phyloP scores from a whole-genome alignment of 2,888 invertebrate genomes.

The Abscondita cerata region DNA sequence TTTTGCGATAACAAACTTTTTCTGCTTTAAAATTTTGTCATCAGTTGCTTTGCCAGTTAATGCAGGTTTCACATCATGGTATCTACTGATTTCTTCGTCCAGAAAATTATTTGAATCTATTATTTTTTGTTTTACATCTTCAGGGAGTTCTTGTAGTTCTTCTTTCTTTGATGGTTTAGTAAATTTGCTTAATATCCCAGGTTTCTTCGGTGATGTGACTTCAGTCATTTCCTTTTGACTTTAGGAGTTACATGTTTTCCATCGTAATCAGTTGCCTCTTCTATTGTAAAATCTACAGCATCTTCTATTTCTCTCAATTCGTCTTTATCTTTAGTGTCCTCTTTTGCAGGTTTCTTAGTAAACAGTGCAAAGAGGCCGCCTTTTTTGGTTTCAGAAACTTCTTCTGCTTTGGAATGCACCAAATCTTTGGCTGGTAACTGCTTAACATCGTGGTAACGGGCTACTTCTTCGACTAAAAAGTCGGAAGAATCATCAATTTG shows the following conservation, averaged over 20 bases:
- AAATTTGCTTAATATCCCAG: conserved; percentile 40
- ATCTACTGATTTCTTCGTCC: conserved; percentile 43
- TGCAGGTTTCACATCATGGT: conserved; percentile 5
- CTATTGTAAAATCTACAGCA: conserved; percentile 18
- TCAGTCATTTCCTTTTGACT: neutral
- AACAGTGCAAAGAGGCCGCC: conserved; percentile 25
- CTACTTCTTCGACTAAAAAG: neutral
- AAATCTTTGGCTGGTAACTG: neutral
- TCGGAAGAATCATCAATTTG: neutral
- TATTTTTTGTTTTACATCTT: conserved; percentile 40
- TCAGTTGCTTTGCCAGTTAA: neutral
- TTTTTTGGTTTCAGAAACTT: conserved; percentile 11
- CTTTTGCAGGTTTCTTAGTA: conserved; percentile 35
- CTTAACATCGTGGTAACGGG: neutral
- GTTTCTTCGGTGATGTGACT: conserved; percentile 28
- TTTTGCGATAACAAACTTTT: too few species aligned
- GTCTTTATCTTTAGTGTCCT: conserved; percentile 13
- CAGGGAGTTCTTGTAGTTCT: conserved; percentile 20
- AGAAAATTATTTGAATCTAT: conserved; percentile 46
- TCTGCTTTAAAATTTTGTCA: neutral
- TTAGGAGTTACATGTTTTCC: neutral
- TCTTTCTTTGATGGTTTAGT: conserved; percentile 39
- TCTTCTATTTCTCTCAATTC: conserved; percentile 14
- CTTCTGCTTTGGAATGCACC: conserved; percentile 3
- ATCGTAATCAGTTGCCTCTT: conserved; percentile 20